phyloP scores from a whole-genome alignment of 1,140 invertebrate genomes.

The Paraescarpia echinospica region DNA sequence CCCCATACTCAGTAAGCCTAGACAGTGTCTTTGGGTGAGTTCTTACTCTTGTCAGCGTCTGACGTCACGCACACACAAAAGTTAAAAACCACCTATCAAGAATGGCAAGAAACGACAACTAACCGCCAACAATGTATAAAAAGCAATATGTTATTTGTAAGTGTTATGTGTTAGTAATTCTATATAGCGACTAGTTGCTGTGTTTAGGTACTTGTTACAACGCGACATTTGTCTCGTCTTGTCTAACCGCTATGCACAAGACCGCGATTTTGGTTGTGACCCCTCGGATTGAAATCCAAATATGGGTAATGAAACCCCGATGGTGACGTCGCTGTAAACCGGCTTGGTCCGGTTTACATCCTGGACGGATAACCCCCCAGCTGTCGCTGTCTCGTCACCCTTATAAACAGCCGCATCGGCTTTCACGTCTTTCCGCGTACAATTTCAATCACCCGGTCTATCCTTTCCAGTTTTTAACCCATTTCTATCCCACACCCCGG shows the following conservation, averaged over 20 bases:
- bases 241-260: no score
- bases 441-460: not conserved
- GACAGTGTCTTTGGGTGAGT: not conserved
- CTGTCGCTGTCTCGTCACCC: not conserved
- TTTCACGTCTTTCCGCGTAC: slow-evolving; percentile 3
- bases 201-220: no score
- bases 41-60: no score
- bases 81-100: no score
- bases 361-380: not conserved
- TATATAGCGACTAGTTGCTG: no score
- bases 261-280: not conserved
- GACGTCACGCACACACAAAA: not conserved
- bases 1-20: not conserved
- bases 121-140: no score
- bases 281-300: not conserved
- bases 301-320: not conserved
- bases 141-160: no score
- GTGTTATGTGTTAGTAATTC: no score
- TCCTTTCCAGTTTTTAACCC: not conserved
- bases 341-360: not conserved
- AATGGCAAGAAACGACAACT: no score
- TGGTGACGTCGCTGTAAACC: not conserved
- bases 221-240: no score
- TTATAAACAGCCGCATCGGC: not conserved
- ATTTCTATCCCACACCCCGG: not conserved